A percentile compares a stretch with the other conserved stretches of the same genome.
These are phyloP conservation scores for Saxidomus purpurata DNA, from an alignment of 1,140 invertebrate species.

Conservation along the genomic window DNA sequence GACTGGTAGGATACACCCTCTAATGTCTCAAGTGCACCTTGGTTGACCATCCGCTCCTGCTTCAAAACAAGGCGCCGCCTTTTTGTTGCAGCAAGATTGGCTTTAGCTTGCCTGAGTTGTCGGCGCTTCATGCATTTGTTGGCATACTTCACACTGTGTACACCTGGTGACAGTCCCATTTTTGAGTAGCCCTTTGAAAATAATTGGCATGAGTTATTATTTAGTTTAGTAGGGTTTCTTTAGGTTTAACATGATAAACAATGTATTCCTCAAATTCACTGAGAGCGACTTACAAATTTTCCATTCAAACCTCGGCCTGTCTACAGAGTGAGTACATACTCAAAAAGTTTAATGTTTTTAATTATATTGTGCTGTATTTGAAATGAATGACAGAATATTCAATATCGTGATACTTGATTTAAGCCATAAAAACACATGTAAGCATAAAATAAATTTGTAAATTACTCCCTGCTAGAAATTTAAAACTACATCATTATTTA, in stretches of 20 bases:
- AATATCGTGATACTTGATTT: no score
- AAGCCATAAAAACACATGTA: no score
- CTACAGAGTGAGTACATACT: neutral
- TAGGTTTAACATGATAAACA: neutral
- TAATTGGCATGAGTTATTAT: no score
- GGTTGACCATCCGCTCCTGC: neutral
- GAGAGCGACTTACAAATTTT: neutral
- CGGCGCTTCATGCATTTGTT: no score
- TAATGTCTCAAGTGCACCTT: neutral
- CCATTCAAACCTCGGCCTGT: no score
- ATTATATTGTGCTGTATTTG: no score
- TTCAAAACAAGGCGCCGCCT: neutral
- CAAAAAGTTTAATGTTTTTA: neutral
- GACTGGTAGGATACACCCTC: neutral
- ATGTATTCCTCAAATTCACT: neutral
- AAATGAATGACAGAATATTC: no score
- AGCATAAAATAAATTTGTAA: no score
- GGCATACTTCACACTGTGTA: neutral
- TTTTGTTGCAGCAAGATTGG: neutral
- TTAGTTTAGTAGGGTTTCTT: neutral
- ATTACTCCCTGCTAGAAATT: no score
- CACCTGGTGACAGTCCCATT: no score
- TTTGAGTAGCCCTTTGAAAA: no score
- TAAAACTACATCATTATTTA: no score
- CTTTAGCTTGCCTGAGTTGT: neutral